Conservation (phyloP, 1,140 invertebrate species). For the Ruditapes philippinarum region DNA sequence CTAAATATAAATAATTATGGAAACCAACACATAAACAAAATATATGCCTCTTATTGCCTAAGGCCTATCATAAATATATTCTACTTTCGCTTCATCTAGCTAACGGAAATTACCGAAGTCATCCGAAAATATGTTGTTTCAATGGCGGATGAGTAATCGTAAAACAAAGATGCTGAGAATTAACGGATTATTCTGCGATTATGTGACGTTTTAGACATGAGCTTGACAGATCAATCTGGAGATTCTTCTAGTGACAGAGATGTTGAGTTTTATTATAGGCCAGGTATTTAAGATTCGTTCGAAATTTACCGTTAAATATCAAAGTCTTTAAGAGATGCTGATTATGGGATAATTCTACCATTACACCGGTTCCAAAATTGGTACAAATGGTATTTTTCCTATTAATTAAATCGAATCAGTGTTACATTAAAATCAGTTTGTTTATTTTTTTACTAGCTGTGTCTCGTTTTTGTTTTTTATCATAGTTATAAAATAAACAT, state of each 20-base stretch:
- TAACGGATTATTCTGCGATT: slow-evolving; percentile 68
- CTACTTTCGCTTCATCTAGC: slow-evolving; percentile 23
- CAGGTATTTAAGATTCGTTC: slow-evolving; percentile 72
- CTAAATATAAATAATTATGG: too few species aligned
- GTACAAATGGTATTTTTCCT: background rate
- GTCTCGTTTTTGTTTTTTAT: too few species aligned
- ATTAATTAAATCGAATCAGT: too few species aligned
- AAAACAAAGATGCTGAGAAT: slow-evolving; percentile 76
- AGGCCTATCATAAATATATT: background rate
- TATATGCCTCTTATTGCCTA: too few species aligned
- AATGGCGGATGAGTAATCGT: slow-evolving; percentile 80
- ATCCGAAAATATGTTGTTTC: slow-evolving; percentile 75
- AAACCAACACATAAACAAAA: too few species aligned
- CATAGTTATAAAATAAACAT: too few species aligned
- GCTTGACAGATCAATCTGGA: slow-evolving; percentile 76
- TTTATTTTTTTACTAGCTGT: too few species aligned
- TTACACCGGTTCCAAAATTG: slow-evolving; percentile 63
- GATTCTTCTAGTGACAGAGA: slow-evolving; percentile 80
- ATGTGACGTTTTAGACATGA: slow-evolving; percentile 77
- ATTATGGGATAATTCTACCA: slow-evolving; percentile 28
- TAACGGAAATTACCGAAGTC: slow-evolving; percentile 77
- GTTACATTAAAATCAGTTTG: too few species aligned
- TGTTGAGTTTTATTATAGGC: slow-evolving; percentile 81
- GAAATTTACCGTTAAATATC: slow-evolving; percentile 10
- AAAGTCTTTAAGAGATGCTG: slow-evolving; percentile 63